Evolutionary conservation across 2,113 vertebrate species (phyloP), one percentile per base, ranked within the genome.

Genomic region (Dromas ardeola): DNA sequence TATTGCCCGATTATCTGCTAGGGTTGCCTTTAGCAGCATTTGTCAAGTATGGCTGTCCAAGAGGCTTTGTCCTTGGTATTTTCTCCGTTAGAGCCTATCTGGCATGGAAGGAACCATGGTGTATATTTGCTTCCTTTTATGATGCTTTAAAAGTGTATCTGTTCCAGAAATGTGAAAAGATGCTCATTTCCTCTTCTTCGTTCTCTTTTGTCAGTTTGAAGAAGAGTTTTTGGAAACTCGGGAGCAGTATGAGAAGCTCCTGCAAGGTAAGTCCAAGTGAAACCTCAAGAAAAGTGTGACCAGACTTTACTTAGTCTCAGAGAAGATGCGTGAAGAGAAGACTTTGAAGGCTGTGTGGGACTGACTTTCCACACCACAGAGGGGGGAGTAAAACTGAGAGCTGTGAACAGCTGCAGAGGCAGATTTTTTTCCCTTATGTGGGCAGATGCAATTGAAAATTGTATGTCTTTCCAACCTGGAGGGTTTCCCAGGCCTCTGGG

Each of bases 201-300:
- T 65, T 95, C 66, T 73, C 15, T 34, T 81, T 55, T 91, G 45
- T 69, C 98, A 99, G 99, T 99, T 99, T 96, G 99, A 99, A 88
- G 99, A 99, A 94, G 97, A 98, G 55, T 82, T 97, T 96, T 91
- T 99, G 85, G 98, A 98, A 90, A 99, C 96, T 13, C 97, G 96
- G 61, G 98, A 99, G 34, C 98, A 99, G 45, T 98, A 98, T 95
- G 91, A 98, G 61, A 99, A 99, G 65, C 95, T 99, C 13, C 59
- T 99, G 65, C 96, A 98, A 95, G 98, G 99, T 99, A 77, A 96
- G 96, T 94, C 53, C 40, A 32, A 0, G 1, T 56, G 52, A 83
- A 87, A 55, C 15, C 23, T 61, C 83, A 67, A 71, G 23, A 58
- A 67, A 71, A 69, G 30, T 9, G 29, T 82, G 45, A 27, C 11